A percentile compares a stretch with the other conserved stretches of the same genome.
Conservation (phyloP, 2,797 vertebrate species). For the Acanthurus lineatus region DNA sequence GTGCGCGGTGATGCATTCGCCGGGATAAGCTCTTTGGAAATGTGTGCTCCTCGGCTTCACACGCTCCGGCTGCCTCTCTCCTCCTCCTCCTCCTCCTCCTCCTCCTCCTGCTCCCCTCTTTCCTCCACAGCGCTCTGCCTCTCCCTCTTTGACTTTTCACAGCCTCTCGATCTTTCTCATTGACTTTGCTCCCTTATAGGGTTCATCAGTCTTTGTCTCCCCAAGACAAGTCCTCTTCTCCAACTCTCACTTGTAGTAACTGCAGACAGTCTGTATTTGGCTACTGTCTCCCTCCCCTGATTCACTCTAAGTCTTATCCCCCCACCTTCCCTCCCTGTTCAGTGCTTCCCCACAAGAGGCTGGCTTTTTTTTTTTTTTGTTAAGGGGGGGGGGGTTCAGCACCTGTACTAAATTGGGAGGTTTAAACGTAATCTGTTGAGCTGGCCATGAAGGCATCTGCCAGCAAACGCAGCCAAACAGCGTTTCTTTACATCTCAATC, state of each 20-base stretch:
- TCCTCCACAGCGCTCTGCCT: constrained; percentile 40
- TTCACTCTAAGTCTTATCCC: constrained; percentile 42
- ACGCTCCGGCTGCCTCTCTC: constrained; percentile 25
- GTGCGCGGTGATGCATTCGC: constrained; percentile 60
- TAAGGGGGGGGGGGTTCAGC: constrained; percentile 46
- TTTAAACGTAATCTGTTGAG: constrained; percentile 64
- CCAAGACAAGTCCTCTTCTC: constrained; percentile 55
- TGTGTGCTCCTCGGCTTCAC: constrained; percentile 52
- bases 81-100: background rate
- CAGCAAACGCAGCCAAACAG: constrained; percentile 53
- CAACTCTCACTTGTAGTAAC: constrained; percentile 57
- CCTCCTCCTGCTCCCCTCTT: constrained; percentile 1
- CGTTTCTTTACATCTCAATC: constrained; percentile 65
- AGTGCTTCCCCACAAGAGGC: constrained; percentile 50
- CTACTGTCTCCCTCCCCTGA: constrained; percentile 28
- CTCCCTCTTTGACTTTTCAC: constrained; percentile 65
- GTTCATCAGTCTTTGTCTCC: constrained; percentile 56
- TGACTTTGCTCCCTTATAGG: constrained; percentile 47
- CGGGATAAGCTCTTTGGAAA: constrained; percentile 59
- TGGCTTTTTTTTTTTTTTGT: constrained; percentile 28
- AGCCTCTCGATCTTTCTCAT: constrained; percentile 64
- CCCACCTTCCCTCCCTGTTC: constrained; percentile 17
- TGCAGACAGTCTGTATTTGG: constrained; percentile 32
- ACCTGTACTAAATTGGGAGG: constrained; percentile 69
- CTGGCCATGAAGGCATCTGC: constrained; percentile 50